phyloP scores from a whole-genome alignment of 2,888 invertebrate species.

The Horisme vitalbata region DNA sequence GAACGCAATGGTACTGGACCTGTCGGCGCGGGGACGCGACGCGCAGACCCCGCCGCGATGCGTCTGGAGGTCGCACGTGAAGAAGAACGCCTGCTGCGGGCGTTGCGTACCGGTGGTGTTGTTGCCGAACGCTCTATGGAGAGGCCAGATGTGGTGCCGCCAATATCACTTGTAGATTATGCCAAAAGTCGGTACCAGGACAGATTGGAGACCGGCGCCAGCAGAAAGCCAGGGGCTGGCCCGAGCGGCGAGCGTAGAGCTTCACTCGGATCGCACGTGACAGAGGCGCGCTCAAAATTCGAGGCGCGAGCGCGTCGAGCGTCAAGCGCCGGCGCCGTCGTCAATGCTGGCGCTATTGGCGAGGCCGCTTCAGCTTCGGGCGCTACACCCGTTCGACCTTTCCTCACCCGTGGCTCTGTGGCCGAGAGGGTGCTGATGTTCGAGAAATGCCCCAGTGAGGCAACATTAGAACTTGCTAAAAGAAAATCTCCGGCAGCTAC shows the following conservation, averaged over 20 bases:
- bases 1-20: conserved; percentile 69
- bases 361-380: conserved; percentile 61
- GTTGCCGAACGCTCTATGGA: conserved; percentile 74
- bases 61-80: conserved; percentile 90
- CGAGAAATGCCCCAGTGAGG: conserved; percentile 93
- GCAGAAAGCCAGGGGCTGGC: conserved; percentile 70
- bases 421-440: conserved; percentile 95
- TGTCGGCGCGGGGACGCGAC: conserved; percentile 63
- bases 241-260: conserved; percentile 71
- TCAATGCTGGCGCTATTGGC: conserved; percentile 72
- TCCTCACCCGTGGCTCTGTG: conserved; percentile 94
- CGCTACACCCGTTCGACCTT: conserved; percentile 88
- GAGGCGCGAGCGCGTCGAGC: conserved; percentile 77
- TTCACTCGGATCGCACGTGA: conserved; percentile 76
- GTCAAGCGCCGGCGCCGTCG: conserved; percentile 67
- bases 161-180: conserved; percentile 84
- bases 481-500: conserved; percentile 81
- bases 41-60: conserved; percentile 78
- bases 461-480: conserved; percentile 85
- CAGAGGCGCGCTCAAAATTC: conserved; percentile 77
- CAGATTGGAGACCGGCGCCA: conserved; percentile 76
- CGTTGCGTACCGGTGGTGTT: conserved; percentile 87
- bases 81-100: conserved; percentile 90
- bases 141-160: conserved; percentile 76
- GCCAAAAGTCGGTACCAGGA: conserved; percentile 86